A percentile compares a stretch with the other conserved stretches of the same genome.
phyloP scores from a whole-genome alignment of 2,113 vertebrate genomes.

The Perca flavescens region DNA sequence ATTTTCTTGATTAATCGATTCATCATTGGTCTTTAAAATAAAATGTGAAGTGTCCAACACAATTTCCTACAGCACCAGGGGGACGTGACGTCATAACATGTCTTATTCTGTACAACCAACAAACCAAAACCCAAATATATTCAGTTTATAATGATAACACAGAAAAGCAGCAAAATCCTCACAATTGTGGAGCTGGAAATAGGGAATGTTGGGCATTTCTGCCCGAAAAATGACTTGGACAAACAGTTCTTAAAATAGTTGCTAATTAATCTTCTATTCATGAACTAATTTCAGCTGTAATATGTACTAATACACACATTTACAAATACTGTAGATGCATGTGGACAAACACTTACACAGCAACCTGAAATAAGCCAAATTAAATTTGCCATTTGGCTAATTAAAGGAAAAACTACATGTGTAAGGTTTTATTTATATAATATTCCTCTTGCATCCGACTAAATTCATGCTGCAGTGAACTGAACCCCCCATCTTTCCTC shows the following conservation, averaged over 20 bases:
- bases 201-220: neutral
- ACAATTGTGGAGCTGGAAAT: neutral
- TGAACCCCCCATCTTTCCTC: neutral
- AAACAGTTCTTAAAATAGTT: neutral
- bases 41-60: neutral
- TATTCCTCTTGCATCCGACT: neutral
- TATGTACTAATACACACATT: neutral
- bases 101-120: neutral
- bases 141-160: neutral
- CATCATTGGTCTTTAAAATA: neutral
- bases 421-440: neutral
- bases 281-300: neutral
- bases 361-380: neutral
- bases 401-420: neutral
- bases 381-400: neutral
- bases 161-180: neutral
- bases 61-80: neutral
- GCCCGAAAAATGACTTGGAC: too few species aligned
- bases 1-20: neutral
- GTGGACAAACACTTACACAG: neutral
- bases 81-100: neutral
- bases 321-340: neutral
- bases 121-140: neutral
- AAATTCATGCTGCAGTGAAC: slow-evolving; percentile 20
- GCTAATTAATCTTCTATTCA: neutral